These are phyloP conservation scores for Sitobion miscanthi DNA, from an alignment of 1,140 invertebrate genomes.

Conservation along the genomic window DNA sequence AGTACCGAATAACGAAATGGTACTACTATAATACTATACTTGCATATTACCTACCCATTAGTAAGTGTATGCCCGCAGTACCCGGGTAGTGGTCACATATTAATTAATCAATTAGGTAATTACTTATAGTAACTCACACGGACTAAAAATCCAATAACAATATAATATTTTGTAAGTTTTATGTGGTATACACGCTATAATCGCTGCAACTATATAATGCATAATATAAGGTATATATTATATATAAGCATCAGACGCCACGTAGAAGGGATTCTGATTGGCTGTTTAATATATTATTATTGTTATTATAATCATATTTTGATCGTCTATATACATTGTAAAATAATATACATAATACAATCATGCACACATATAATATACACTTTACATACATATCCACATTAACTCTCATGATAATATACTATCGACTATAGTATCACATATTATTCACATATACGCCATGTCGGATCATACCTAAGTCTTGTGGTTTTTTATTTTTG, in stretches of 20 bases:
- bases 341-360: background rate
- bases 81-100: too few species aligned
- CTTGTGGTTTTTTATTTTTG: background rate
- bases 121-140: too few species aligned
- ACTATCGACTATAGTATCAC: background rate
- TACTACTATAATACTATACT: too few species aligned
- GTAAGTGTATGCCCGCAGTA: too few species aligned
- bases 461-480: background rate
- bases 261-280: constrained; percentile 37
- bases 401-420: background rate
- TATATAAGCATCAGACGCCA: background rate
- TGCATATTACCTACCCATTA: too few species aligned
- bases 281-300: background rate
- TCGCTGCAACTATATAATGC: background rate
- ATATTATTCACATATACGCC: background rate
- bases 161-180: background rate
- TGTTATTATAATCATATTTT: background rate
- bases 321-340: background rate
- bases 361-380: background rate
- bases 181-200: background rate
- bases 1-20: background rate
- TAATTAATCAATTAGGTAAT: too few species aligned
- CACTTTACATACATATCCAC: background rate
- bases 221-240: background rate
- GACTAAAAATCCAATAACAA: too few species aligned